These are phyloP conservation scores for Lontra canadensis DNA, from an alignment of 2,113 vertebrate genomes.

Conservation along the genomic window DNA sequence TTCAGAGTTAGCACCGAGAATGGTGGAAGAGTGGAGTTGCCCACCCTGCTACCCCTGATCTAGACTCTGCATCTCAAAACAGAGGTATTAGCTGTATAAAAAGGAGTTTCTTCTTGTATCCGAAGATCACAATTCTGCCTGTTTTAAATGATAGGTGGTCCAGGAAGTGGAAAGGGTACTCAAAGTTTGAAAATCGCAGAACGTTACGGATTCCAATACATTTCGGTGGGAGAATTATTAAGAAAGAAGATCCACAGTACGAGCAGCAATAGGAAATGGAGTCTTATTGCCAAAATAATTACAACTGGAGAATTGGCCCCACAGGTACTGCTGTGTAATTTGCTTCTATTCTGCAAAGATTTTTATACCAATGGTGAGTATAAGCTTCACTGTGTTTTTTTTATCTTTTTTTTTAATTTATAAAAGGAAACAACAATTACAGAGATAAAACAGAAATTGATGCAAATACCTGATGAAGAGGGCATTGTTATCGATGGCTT, in stretches of 20 bases:
- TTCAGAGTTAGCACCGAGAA: not conserved
- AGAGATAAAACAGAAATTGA: constrained; percentile 98
- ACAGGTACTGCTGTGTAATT: constrained; percentile 87
- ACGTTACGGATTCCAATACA: constrained; percentile 96
- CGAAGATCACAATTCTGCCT: constrained; percentile 30
- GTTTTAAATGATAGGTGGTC: constrained; percentile 89
- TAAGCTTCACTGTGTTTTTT: constrained; percentile 27
- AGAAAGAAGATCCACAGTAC: constrained; percentile 98
- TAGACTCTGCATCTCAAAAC: not conserved
- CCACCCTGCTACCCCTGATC: not conserved
- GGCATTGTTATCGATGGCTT: constrained; percentile 98
- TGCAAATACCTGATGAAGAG: constrained; percentile 97
- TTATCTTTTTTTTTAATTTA: constrained; percentile 37
- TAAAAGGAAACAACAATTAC: constrained; percentile 98
- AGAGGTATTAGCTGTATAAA: not conserved
- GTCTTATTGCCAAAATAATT: constrained; percentile 98
- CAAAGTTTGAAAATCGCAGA: constrained; percentile 98
- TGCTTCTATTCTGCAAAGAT: not conserved
- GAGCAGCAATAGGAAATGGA: constrained; percentile 99
- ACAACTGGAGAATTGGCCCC: constrained; percentile 98
- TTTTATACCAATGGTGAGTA: not conserved
- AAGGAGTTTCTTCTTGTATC: not conserved
- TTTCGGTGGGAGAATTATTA: constrained; percentile 96
- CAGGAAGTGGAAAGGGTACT: constrained; percentile 98
- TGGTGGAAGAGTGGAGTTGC: too few relatives aligned